Percentiles rank a stretch among this genome's conserved stretches.
Evolutionary conservation across 2,797 vertebrate genomes (phyloP).

Genomic region (Pipistrellus kuhlii): DNA sequence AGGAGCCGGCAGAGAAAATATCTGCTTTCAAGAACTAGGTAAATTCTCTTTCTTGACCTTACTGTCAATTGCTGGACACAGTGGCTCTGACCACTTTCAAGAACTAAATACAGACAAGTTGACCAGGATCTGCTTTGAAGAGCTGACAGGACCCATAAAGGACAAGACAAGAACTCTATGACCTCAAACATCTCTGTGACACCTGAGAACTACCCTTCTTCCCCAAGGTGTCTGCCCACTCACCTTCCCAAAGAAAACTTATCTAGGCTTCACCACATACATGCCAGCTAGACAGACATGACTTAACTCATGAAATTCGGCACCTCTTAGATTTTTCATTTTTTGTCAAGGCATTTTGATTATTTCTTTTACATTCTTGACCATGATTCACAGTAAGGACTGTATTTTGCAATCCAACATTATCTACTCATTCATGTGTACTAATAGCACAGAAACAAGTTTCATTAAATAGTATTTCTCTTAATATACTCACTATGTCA

Average conservation of each 20-base stretch:
- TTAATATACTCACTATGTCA: not conserved
- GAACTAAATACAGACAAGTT: not conserved
- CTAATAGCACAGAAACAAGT: not conserved
- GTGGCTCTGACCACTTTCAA: not conserved
- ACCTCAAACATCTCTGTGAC: not conserved
- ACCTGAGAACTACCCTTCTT: not conserved
- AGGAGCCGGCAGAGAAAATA: slow-evolving; percentile 13
- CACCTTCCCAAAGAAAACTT: not conserved
- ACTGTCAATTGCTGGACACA: not conserved
- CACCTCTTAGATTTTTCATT: not conserved
- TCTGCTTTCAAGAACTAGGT: slow-evolving; percentile 5
- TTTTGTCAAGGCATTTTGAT: not conserved
- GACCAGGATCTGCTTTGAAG: not conserved
- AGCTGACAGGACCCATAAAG: not conserved
- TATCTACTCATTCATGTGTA: not conserved
- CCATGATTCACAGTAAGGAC: slow-evolving; percentile 8
- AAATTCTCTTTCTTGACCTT: not conserved
- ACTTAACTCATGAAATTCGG: not conserved
- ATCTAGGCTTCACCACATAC: not conserved
- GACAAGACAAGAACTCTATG: not conserved
- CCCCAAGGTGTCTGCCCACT: not conserved
- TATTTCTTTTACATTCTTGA: not conserved
- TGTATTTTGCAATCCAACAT: not conserved
- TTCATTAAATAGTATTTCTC: slow-evolving; percentile 6
- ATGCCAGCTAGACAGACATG: not conserved